Conservation (phyloP, 2,888 invertebrate genomes). For the Cabera pusaria region DNA sequence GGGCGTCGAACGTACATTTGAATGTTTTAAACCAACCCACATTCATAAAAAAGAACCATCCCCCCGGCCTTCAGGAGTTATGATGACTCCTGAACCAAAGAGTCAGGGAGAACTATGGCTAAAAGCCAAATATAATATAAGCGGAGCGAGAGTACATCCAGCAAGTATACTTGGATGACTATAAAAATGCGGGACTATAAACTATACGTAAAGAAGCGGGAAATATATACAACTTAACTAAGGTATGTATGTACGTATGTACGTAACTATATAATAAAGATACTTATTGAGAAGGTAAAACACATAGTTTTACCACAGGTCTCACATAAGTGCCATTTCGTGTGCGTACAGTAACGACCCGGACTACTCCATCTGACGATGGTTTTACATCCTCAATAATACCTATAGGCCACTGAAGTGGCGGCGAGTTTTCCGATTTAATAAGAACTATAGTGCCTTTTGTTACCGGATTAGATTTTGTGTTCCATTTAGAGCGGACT, state of each 20-base stretch:
- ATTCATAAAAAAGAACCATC: background rate
- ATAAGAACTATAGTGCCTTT: constrained; percentile 2
- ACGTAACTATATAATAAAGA: background rate
- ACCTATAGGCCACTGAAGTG: constrained; percentile 5
- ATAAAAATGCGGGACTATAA: too few relatives aligned
- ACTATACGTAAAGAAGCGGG: too few relatives aligned
- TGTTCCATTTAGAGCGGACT: constrained; percentile 2
- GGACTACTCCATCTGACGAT: background rate
- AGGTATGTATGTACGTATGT: background rate
- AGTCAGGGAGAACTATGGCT: too few relatives aligned
- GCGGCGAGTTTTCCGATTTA: constrained; percentile 1
- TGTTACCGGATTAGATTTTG: background rate
- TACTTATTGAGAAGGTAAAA: constrained; percentile 4
- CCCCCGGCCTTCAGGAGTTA: background rate
- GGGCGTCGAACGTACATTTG: constrained; percentile 13
- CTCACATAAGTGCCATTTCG: too few relatives aligned
- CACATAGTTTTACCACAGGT: constrained; percentile 4
- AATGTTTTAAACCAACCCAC: constrained; percentile 5
- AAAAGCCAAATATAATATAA: too few relatives aligned
- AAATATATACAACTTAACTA: too few relatives aligned
- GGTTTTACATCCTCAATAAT: constrained; percentile 3
- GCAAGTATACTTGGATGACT: too few relatives aligned
- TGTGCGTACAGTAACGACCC: too few relatives aligned
- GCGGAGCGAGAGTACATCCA: too few relatives aligned
- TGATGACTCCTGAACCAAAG: background rate